Evolutionary conservation across 2,888 invertebrate genomes (phyloP).

Genomic region (Oxytorus armatus): DNA sequence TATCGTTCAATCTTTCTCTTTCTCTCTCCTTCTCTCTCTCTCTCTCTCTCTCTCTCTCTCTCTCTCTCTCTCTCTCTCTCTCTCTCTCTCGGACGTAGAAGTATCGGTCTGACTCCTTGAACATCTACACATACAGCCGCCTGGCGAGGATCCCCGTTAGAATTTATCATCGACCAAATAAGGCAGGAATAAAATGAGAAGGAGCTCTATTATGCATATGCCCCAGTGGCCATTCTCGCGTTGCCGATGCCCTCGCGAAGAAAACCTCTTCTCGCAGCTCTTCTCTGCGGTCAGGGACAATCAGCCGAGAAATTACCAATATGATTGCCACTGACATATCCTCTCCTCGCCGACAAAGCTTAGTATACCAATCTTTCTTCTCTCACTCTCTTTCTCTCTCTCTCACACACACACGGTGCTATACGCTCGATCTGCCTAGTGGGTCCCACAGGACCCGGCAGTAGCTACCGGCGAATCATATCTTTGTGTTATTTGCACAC

Average conservation of each 20-base stretch:
- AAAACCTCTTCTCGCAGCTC: constrained; percentile 40
- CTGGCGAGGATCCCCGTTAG: constrained; percentile 74
- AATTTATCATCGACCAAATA: constrained; percentile 83
- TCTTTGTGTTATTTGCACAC: constrained; percentile 62
- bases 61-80: constrained; percentile 59
- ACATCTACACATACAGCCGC: constrained; percentile 9
- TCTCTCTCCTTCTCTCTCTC: constrained; percentile 35
- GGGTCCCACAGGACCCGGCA: constrained; percentile 26
- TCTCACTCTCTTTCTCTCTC: constrained; percentile 15
- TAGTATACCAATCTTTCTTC: constrained; percentile 26
- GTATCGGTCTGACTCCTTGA: constrained; percentile 39
- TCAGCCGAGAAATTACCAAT: constrained; percentile 83
- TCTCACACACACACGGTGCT: constrained; percentile 7
- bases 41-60: constrained; percentile 7
- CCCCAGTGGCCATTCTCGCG: constrained; percentile 72
- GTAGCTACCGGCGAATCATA: constrained; percentile 49
- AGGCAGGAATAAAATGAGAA: constrained; percentile 81
- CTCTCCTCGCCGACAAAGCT: constrained; percentile 81
- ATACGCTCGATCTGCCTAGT: not conserved
- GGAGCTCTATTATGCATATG: constrained; percentile 38
- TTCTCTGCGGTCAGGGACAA: constrained; percentile 83
- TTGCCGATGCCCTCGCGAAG: constrained; percentile 43
- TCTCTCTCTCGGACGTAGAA: constrained; percentile 39
- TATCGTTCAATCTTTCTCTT: too few relatives aligned
- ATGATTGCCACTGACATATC: constrained; percentile 84